Conservation (phyloP, 2,888 invertebrate genomes). For the Cryptosula pallasiana region DNA sequence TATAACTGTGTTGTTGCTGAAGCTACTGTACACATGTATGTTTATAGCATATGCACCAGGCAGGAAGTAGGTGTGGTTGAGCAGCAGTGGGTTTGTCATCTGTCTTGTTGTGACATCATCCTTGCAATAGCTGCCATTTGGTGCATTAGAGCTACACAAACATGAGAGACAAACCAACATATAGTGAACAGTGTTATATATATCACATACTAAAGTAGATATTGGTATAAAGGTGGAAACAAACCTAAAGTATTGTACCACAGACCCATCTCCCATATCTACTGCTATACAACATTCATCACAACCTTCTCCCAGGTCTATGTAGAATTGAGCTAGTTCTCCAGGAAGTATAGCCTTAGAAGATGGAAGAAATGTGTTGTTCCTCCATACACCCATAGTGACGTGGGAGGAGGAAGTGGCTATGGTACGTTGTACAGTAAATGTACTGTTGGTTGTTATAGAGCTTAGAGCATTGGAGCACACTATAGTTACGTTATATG, state of each 20-base stretch:
- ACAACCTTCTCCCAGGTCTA: neutral
- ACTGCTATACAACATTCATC: neutral
- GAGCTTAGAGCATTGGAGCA: constrained; percentile 25
- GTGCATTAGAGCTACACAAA: too few relatives aligned
- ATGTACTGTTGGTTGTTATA: neutral
- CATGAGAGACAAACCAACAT: too few relatives aligned
- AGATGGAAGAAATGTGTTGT: neutral
- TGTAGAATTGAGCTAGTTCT: neutral
- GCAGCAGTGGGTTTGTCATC: neutral
- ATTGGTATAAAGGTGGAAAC: too few relatives aligned
- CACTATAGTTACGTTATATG: constrained; percentile 26
- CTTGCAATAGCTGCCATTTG: neutral
- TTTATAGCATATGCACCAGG: neutral
- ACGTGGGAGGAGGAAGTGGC: neutral
- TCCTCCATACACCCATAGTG: neutral
- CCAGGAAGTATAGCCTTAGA: neutral
- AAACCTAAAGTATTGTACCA: neutral
- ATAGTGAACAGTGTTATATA: too few relatives aligned
- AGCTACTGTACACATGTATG: neutral
- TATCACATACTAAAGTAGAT: too few relatives aligned
- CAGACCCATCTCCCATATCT: constrained; percentile 9
- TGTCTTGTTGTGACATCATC: neutral
- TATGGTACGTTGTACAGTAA: neutral
- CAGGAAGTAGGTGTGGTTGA: constrained; percentile 10
- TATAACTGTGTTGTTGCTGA: neutral